Base-by-base conservation (phyloP, 1,140 invertebrate species). In the Halesus radiatus region DNA sequence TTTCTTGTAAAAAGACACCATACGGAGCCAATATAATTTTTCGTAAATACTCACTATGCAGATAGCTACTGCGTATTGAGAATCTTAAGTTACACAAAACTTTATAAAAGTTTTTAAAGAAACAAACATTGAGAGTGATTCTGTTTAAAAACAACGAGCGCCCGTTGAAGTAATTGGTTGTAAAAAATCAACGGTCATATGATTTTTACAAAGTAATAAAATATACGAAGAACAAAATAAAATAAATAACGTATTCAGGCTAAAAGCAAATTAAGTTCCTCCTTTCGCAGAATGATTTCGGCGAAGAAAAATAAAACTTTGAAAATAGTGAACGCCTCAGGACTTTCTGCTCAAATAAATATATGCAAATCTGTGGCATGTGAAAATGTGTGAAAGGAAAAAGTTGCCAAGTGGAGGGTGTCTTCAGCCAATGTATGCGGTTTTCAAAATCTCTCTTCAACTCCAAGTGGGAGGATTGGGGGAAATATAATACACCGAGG, bases 351-450 rank as follows among this genome's bases (percentile, higher is more conserved):
- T 52, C 68, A 72, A 72, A 53, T 72, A 53, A 72, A 53, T 72
- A 50, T 72, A 72, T 72, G 68, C 45, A 72, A 72, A 72, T 72
- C 68, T 72, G 68, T 72, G 68, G 68, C 68, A 52, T 52, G 68
- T 72, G 32, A 53, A 72, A 72, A 72, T 72, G 68, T 72, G 68
- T 72, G 68, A 72, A 53, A 72, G 45, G 68, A 72, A 72, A 72
- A 72, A 53, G 45, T 72, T 53, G 64, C 45, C 68, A 52, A 72
- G 37, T 53, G 45, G 68, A 52, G 45, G 68, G 68, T 53, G 68
- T 53, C 45, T 7, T 26, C 16, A 53, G 68, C n/a, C n/a, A 52
- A 52, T 50, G 68, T 50, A 53, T 53, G 45, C 68, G 68, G 68
- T 72, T 72, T 52, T 52, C 45, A 72, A 53, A 72, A 72, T 72